Evolutionary conservation across 1,140 invertebrate species (phyloP).

Genomic region (Steinernema khuongi): DNA sequence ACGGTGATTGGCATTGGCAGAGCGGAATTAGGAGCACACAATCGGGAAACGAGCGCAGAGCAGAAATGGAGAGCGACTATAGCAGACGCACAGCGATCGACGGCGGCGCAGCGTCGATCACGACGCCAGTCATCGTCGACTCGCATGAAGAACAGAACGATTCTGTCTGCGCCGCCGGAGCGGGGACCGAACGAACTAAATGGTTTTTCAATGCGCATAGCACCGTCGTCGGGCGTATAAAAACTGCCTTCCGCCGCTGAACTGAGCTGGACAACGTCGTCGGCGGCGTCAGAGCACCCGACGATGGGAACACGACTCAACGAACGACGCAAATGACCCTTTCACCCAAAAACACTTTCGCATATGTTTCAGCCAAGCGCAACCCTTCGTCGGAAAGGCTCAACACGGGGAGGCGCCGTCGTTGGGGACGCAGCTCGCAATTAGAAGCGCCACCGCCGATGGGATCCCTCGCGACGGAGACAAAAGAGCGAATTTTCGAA

Average conservation of each 20-base stretch:
- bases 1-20: not conserved
- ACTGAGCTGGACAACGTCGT: not conserved
- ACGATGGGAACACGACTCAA: not conserved
- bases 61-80: not conserved
- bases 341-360: not conserved
- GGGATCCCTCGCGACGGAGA: too few relatives aligned
- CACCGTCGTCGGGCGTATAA: not conserved
- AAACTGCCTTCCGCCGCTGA: not conserved
- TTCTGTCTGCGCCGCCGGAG: not conserved
- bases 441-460: too few relatives aligned
- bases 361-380: not conserved
- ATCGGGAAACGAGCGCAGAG: not conserved
- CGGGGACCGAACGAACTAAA: not conserved
- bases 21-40: not conserved
- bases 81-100: not conserved
- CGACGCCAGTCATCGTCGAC: not conserved
- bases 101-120: not conserved
- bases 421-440: too few relatives aligned
- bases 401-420: too few relatives aligned
- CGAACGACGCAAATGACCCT: not conserved
- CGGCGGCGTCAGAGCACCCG: not conserved
- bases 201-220: slow-evolving; percentile 9
- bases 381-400: too few relatives aligned
- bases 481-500: too few relatives aligned
- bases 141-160: not conserved